Evolutionary conservation across 1,140 invertebrate species (phyloP).

Genomic region (Danaus plexippus): DNA sequence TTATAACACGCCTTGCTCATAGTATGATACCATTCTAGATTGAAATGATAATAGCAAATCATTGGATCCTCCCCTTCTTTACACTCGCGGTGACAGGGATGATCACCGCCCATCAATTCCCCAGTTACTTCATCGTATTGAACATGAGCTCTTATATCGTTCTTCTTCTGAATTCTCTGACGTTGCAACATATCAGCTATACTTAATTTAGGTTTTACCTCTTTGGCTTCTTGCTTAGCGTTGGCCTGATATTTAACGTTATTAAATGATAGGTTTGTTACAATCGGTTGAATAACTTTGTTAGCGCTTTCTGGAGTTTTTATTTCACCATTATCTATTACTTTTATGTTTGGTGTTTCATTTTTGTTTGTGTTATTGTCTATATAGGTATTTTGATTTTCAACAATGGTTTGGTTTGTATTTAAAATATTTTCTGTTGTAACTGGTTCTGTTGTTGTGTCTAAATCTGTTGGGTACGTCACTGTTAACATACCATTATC

Average conservation of each 20-base stretch:
- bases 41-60: constrained; percentile 80
- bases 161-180: constrained; percentile 27
- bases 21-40: constrained; percentile 84
- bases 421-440: constrained; percentile 15
- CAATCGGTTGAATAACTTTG: constrained; percentile 40
- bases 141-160: constrained; percentile 40
- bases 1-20: constrained; percentile 90
- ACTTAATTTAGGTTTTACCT: constrained; percentile 14
- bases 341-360: constrained; percentile 30
- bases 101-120: constrained; percentile 49
- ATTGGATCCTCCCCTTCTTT: constrained; percentile 70
- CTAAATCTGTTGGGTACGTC: constrained; percentile 22
- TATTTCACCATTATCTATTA: constrained; percentile 26
- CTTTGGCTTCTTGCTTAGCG: constrained; percentile 16
- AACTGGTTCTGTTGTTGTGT: constrained; percentile 12
- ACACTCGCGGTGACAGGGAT: constrained; percentile 70
- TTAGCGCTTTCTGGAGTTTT: constrained; percentile 47
- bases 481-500: constrained; percentile 15
- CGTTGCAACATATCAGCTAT: constrained; percentile 22
- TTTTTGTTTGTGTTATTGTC: constrained; percentile 18
- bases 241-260: constrained; percentile 29
- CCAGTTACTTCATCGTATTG: constrained; percentile 59
- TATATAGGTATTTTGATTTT: constrained; percentile 16
- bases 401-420: constrained; percentile 9
- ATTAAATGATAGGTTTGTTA: constrained; percentile 30